Percentiles rank a stretch among this genome's conserved stretches.
Evolutionary conservation across 1,140 invertebrate genomes (phyloP).

Genomic region (Drosophila nebulosa): DNA sequence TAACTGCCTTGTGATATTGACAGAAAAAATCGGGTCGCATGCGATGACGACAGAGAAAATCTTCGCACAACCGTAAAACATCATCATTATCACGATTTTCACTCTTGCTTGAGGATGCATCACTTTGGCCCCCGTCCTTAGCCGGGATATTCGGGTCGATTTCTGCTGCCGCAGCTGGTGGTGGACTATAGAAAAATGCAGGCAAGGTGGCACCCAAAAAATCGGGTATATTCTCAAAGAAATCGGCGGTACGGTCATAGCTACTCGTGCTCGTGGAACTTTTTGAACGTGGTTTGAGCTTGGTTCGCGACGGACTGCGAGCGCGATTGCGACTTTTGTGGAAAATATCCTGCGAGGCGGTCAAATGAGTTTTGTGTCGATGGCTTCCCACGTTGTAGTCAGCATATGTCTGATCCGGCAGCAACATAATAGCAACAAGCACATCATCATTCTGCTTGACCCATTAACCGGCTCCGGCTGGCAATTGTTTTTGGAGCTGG

Average conservation of each 20-base stretch:
- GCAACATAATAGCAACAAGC: conserved; percentile 83
- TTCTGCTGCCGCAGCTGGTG: neutral
- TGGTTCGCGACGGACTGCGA: conserved; percentile 5
- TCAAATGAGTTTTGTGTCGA: conserved; percentile 4
- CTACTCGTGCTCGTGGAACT: conserved; percentile 48
- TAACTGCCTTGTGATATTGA: conserved; percentile 80
- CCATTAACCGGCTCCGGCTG: conserved; percentile 23
- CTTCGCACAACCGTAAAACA: conserved; percentile 84
- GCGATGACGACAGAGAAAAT: conserved; percentile 84
- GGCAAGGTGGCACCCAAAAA: conserved; percentile 61
- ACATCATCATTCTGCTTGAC: conserved; percentile 66
- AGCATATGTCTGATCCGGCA: conserved; percentile 86
- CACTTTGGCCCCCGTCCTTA: conserved; percentile 15
- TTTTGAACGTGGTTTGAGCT: conserved; percentile 32
- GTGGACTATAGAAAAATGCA: conserved; percentile 43
- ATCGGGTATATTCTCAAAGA: conserved; percentile 77
- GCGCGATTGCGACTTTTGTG: conserved; percentile 35
- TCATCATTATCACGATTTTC: conserved; percentile 60
- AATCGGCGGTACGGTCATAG: conserved; percentile 66
- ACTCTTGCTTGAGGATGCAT: conserved; percentile 26
- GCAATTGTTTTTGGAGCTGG: conserved; percentile 1
- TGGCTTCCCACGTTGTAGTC: conserved; percentile 59
- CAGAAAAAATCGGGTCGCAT: conserved; percentile 86
- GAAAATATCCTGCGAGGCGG: conserved; percentile 65
- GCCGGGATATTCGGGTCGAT: neutral